phyloP scores from a whole-genome alignment of 2,797 vertebrate genomes.

The Notolabrus celidotus region DNA sequence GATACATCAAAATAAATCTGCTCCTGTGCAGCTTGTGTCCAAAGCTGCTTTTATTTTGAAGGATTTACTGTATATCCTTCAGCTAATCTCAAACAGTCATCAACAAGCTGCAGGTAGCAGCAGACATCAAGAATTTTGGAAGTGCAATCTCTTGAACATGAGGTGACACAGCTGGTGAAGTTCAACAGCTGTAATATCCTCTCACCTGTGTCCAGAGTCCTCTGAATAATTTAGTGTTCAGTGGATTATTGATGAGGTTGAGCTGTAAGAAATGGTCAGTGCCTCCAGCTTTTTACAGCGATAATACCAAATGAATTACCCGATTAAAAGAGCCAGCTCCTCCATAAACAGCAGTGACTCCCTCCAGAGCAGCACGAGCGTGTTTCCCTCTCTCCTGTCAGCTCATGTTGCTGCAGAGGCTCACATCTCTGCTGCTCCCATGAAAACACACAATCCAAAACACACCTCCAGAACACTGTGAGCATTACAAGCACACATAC shows the following conservation, averaged over 20 bases:
- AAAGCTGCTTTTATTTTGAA: background rate
- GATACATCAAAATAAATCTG: background rate
- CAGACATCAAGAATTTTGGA: constrained; percentile 16
- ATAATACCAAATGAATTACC: constrained; percentile 69
- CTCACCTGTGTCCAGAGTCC: constrained; percentile 61
- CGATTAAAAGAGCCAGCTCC: constrained; percentile 52
- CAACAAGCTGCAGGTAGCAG: constrained; percentile 5
- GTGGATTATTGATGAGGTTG: constrained; percentile 76
- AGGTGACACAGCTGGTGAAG: constrained; percentile 33
- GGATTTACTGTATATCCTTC: background rate
- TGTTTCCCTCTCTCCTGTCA: constrained; percentile 15
- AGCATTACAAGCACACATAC: constrained; percentile 59
- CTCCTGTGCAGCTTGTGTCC: background rate
- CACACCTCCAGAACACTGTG: constrained; percentile 32
- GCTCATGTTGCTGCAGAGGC: constrained; percentile 16
- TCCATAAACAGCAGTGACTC: constrained; percentile 55
- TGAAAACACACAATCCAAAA: constrained; percentile 62
- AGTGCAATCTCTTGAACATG: constrained; percentile 11
- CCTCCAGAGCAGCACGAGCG: constrained; percentile 36
- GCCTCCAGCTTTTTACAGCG: constrained; percentile 60
- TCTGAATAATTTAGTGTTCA: constrained; percentile 73
- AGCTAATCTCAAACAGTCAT: constrained; percentile 7
- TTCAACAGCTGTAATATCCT: constrained; percentile 43
- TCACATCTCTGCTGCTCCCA: constrained; percentile 28
- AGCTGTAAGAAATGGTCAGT: constrained; percentile 63